Conservation (phyloP, 2,888 invertebrate species). For the Drosophila paramelanica region DNA sequence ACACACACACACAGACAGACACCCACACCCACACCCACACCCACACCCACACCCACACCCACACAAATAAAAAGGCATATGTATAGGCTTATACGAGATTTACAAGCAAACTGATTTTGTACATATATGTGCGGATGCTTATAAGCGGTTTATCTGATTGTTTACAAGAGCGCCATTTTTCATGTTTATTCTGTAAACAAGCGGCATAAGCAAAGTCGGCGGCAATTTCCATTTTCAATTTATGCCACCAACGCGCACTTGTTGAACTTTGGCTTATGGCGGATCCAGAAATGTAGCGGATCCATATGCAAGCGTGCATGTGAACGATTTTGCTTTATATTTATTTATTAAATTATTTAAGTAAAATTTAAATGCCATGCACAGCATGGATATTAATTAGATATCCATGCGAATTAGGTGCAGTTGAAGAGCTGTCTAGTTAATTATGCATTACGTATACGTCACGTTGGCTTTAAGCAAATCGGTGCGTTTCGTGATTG, state of each 20-base stretch:
- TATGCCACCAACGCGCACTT: constrained; percentile 59
- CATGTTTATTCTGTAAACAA: constrained; percentile 72
- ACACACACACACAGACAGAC: background rate
- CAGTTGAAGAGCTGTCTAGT: constrained; percentile 18
- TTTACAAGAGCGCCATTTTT: constrained; percentile 70
- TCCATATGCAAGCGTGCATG: constrained; percentile 38
- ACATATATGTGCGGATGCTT: constrained; percentile 20
- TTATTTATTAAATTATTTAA: constrained; percentile 16
- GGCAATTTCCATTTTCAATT: constrained; percentile 71
- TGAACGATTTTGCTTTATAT: constrained; percentile 27
- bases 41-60: background rate
- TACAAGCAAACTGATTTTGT: constrained; percentile 35
- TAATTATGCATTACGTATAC: constrained; percentile 61
- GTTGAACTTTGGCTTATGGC: constrained; percentile 56
- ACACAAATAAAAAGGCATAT: background rate
- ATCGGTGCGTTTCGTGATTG: constrained; percentile 27
- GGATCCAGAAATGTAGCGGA: constrained; percentile 17
- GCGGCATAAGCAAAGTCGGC: constrained; percentile 41
- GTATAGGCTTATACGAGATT: constrained; percentile 17
- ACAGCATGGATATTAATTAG: constrained; percentile 61
- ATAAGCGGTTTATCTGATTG: constrained; percentile 72
- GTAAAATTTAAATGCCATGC: constrained; percentile 60
- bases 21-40: background rate
- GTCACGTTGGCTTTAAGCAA: constrained; percentile 25
- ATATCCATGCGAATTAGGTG: constrained; percentile 4